Base-by-base conservation (phyloP, 2,113 vertebrate species). In the Platysternon megacephalum region DNA sequence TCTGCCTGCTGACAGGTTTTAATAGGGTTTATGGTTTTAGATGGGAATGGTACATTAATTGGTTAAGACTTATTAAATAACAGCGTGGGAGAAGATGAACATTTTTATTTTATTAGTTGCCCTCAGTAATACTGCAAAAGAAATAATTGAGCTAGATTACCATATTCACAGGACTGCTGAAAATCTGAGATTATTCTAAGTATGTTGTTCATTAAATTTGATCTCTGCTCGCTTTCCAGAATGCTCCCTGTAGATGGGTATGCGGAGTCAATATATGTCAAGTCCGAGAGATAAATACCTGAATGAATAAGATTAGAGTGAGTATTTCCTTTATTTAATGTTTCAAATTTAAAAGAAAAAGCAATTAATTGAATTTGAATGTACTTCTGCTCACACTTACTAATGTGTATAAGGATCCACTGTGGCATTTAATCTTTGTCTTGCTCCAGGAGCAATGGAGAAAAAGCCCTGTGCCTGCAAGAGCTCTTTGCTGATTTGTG, bases 171-270 rank as follows among this genome's bases (percentile, higher is more conserved):
- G 0, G 99, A 99, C 97, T 99, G 99, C 96, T 99, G 99, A 96
- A 99, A 98, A 94, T 99, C 99, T 17, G 99, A 99, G 98, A 99
- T 99, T 95, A 99, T 99, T 97, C 99, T 98, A 95, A 99, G 99
- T 72, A 99, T 99, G 97, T 99, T 99, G 97, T 99, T 99, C 99
- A 99, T 99, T 96, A 99, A 98, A 96, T 99, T 99, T 93, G 99
- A 99, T 97, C 99, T 98, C 96, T 99, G 99, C 94, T 99, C 99
- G 21, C 99, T 99, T 98, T 99, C 99, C 98, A 99, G 98, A 97
- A 99, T 99, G 98, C 99, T 99, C 82, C 99, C 99, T 0, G 99
- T 99, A 92, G 99, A 99, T 51, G 99, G 99, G 96, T 99, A 99
- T 19, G 99, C 99, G 2, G 99, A 99, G 96, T 99, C 99, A 86